Base-by-base conservation (phyloP, 2,888 invertebrate genomes). In the Subacronicta megacephala region DNA sequence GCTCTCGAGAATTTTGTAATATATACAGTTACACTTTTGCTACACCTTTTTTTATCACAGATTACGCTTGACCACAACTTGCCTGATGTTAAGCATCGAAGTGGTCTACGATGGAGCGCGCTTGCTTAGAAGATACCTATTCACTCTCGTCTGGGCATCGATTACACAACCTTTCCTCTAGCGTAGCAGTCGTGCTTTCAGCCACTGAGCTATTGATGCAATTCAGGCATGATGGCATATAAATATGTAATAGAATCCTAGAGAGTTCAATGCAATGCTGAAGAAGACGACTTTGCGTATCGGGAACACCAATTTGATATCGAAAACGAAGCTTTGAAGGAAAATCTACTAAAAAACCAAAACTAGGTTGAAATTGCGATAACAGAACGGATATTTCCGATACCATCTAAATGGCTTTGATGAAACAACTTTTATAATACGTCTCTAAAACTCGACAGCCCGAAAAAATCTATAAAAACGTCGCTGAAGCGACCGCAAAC, bases 311-410 rank as follows among this genome's bases (percentile, higher is more conserved):
- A 17, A 38, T 16, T 10, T 38, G 38, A 55, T 41, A 37, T 13
- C 54, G 26, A 33, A 59, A 43, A 1, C 33, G n/a, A 36, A n/a
- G 49, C 41, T 26, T 37, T 15, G n/a, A 40, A 20, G 38, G 12
- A 3, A 26, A 63, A 49, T 49, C 41, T 26, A 52, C 35, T 38
- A 65, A 64, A 71, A 66, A 52, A 57, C 66, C 42, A 5, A 31
- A 45, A 57, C 45, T 52, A 57, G 31, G 47, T 64, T 64, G 31
- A 26, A 44, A 57, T 17, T 23, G 38, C 45, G 66, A 66, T 71
- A 75, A 53, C 72, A 61, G 36, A 74, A 75, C 61, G 50, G 61
- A 75, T 65, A 70, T 63, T 45, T 33, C 41, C 41, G 75, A 71
- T 75, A 65, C 40, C 41, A 72, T 75, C 75, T 75, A 58, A 61